phyloP scores from a whole-genome alignment of 2,113 vertebrate species.

The Channa argus region DNA sequence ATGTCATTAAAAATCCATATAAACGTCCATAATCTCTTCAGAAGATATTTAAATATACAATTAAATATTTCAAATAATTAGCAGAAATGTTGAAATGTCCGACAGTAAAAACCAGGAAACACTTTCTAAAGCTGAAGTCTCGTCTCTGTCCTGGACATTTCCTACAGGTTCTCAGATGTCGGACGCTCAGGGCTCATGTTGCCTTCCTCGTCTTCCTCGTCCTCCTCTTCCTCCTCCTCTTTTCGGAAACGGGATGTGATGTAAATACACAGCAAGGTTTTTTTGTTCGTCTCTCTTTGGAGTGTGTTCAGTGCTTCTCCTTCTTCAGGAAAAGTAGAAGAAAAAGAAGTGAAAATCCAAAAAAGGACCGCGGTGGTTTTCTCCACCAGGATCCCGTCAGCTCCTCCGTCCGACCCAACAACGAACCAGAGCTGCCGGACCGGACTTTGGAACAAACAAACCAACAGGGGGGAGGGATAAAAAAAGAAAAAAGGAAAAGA shows the following conservation, averaged over 20 bases:
- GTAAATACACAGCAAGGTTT: constrained; percentile 75
- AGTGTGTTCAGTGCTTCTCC: constrained; percentile 52
- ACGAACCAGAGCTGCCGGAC: constrained; percentile 15
- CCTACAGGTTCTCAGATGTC: constrained; percentile 57
- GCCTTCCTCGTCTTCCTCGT: constrained; percentile 32
- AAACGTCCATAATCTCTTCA: too few species aligned
- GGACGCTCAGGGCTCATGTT: constrained; percentile 38
- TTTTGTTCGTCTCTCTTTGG: constrained; percentile 23
- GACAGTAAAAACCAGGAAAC: too few species aligned
- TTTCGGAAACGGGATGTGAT: constrained; percentile 84
- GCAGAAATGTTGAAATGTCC: too few species aligned
- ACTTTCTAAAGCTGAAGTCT: too few species aligned
- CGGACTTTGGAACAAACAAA: not conserved
- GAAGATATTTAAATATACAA: too few species aligned
- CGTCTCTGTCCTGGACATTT: constrained; percentile 6
- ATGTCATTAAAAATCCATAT: too few species aligned
- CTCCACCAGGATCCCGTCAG: constrained; percentile 47
- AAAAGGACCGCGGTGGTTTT: too few species aligned
- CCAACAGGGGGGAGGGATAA: too few species aligned
- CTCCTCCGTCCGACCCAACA: constrained; percentile 1
- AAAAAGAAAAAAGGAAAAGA: too few species aligned
- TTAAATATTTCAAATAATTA: too few species aligned
- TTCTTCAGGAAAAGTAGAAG: not conserved
- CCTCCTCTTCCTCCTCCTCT: constrained; percentile 58
- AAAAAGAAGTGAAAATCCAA: not conserved